These are phyloP conservation scores for Narcine bancroftii DNA, from an alignment of 2,113 vertebrate genomes.

Conservation along the genomic window DNA sequence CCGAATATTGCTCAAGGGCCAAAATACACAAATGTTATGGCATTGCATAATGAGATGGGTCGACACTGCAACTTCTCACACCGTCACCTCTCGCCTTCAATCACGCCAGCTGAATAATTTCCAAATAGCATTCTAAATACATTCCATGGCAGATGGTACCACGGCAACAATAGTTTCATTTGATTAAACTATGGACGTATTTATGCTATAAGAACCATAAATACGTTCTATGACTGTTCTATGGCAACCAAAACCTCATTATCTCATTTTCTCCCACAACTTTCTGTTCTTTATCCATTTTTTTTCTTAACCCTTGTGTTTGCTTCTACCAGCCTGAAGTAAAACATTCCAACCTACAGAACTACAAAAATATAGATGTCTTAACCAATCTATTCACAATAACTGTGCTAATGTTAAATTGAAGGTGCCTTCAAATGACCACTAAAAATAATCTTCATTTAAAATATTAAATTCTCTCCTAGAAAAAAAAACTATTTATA, in stretches of 20 bases:
- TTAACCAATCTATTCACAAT: neutral
- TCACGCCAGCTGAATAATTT: neutral
- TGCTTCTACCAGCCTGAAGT: neutral
- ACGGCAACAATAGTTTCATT: neutral
- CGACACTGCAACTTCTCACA: neutral
- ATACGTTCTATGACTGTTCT: neutral
- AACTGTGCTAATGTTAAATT: neutral
- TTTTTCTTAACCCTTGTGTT: neutral
- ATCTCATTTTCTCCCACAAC: neutral
- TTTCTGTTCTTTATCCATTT: neutral
- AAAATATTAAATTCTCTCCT: neutral
- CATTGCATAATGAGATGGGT: neutral
- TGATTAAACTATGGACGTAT: neutral
- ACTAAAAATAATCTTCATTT: neutral
- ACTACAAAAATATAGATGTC: neutral
- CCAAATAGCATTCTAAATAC: constrained; percentile 15
- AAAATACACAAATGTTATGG: neutral
- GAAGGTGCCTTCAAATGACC: neutral
- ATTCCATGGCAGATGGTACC: neutral
- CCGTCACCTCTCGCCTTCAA: neutral
- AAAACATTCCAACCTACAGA: neutral
- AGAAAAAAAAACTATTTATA: neutral
- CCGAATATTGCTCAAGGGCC: neutral
- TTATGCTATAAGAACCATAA: neutral
- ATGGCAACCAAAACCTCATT: neutral